Evolutionary conservation across 37 sponge, comb jelly and placozoan genomes (phyloP), one percentile per base, ranked within the genome.

Genomic region (Chondrilla cf. caribensis): DNA sequence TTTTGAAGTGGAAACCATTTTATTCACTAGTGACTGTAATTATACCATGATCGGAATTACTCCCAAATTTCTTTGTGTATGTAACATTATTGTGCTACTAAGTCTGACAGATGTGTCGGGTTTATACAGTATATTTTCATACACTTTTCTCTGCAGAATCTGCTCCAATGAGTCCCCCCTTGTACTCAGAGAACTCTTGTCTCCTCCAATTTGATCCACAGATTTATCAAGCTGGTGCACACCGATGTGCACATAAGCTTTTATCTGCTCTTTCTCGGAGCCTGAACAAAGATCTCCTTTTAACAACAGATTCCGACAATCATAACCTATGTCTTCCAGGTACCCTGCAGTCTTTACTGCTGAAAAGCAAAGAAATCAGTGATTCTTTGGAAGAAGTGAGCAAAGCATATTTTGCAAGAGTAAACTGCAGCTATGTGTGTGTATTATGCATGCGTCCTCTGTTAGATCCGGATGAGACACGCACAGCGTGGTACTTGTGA

Each of bases 401-500:
- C 40, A n/a, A n/a, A 2, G 17, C 57, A 54, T 29, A 62, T 22
- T 26, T 29, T 5, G 15, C 15, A 62, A 62, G 64, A 22, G 5
- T 6, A 29, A 7, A 15, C 22, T 62, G 8, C 29, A 29, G 5
- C 15, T 62, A n/a, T 62, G 64, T 62, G 8, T 70, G 32, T 70
- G 71, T 32, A 8, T 19, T 37, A 70, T 4, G 2, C 18, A 19
- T 73, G 76, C 25, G 36, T 2, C 21, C 22, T 79, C 58, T 37
- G 32, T 5, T 15, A 73, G 76, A 73, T 73, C 2, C 44, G 44
- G 84, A 36, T 73, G 41, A 73, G 44, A 24, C 29, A 39, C 40
- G 76, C 41, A 4, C 76, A 73, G 35, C 83, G 99, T 60, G 99
- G 99, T 18, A 91, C 71, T 78, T 60, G 59, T 21, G 94, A 98